Base-by-base conservation (phyloP, 2,888 invertebrate genomes). In the Dinocampus coccinellae region DNA sequence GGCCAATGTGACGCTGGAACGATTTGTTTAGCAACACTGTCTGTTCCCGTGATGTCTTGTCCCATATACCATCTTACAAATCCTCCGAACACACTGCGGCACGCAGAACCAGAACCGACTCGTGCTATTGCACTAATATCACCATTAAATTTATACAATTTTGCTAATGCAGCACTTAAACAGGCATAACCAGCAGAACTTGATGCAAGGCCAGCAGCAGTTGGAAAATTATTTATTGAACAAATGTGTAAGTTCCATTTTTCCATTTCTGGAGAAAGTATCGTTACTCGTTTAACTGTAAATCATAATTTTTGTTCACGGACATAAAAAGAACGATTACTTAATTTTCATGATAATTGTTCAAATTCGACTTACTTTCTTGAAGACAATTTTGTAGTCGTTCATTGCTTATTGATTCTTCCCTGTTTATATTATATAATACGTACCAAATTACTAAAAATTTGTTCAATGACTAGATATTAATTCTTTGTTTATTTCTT, bases 171-270 rank as follows among this genome's bases (percentile, higher is more conserved):
- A 58, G 78, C 71, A 53, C 82, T 82, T 3, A 98, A 88, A 85
- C 97, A 97, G 2, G 99, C 98, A 88, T 97, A 99, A 3, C 99
- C 99, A 52, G 99, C 98, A 29, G 99, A 99, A 70, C 98, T 98
- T 0, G 98, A 99, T 0, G 99, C 99, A 61, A 99, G 89, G 0
- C 99, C 99, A 69, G 99, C 98, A 3, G 98, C 98, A 3, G 99
- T 99, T 11, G 99, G 99, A 84, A 99, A 99, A 89, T 99, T 99
- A 87, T 99, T 99, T 83, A 93, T 93, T 0, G 97, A 97, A 84
- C 94, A 94, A 80, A 97, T 92, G 78, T 93, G 94, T 42, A 97
- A 84, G 82, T 94, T 93, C 93, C 93, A 94, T 16, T 90, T 87
- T 10, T 92, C 83, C 73, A 90, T 88, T 72, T 89, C 87, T 66